Conservation (phyloP, 2,113 vertebrate genomes). For the Podarcis raffonei region DNA sequence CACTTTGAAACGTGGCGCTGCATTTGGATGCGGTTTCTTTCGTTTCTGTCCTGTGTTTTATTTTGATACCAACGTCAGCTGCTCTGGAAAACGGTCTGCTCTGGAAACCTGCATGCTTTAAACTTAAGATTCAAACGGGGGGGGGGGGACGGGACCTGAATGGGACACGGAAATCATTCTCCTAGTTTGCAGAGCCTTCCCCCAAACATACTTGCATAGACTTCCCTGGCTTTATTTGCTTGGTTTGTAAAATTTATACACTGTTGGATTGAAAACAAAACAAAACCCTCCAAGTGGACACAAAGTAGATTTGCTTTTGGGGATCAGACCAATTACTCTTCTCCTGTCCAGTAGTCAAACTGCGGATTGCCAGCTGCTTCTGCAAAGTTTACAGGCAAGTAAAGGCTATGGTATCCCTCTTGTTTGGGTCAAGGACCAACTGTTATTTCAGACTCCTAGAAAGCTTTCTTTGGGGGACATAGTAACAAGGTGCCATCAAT, state of each 20-base stretch:
- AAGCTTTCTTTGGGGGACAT: too few species aligned
- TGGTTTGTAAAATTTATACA: too few species aligned
- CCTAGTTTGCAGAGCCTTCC: not conserved
- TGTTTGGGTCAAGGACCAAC: not conserved
- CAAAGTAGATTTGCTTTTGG: not conserved
- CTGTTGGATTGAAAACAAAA: too few species aligned
- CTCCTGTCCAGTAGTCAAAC: not conserved
- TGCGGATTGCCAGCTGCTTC: not conserved
- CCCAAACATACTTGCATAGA: too few species aligned
- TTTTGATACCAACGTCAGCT: not conserved
- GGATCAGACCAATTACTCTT: not conserved
- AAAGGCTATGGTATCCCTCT: not conserved
- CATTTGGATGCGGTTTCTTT: not conserved
- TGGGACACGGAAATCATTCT: not conserved
- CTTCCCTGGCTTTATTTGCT: too few species aligned
- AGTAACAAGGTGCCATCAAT: too few species aligned
- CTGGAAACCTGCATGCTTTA: not conserved
- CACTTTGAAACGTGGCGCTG: not conserved
- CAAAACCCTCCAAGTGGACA: too few species aligned
- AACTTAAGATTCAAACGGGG: not conserved
- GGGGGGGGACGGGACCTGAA: not conserved
- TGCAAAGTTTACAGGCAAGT: not conserved
- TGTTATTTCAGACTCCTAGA: not conserved
- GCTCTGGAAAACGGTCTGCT: not conserved
- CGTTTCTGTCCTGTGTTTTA: not conserved